A percentile compares a stretch with the other conserved stretches of the same genome.
Evolutionary conservation across 2,113 vertebrate genomes (phyloP).

Genomic region (Taurulus bubalis): DNA sequence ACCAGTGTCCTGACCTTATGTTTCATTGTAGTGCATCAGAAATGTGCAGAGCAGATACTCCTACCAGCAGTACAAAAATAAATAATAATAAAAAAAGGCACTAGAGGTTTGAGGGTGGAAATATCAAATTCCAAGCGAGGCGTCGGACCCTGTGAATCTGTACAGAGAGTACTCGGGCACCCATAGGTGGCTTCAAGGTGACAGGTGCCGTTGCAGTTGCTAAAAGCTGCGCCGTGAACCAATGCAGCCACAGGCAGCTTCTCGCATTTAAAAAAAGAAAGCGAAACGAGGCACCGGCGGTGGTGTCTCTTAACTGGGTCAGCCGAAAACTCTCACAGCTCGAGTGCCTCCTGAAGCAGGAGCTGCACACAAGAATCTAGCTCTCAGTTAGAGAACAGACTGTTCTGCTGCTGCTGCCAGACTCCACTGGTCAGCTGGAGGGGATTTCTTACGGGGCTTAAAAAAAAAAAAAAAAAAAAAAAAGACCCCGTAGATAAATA

Average conservation of each 20-base stretch:
- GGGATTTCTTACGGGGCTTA: neutral
- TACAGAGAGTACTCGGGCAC: neutral
- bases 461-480: neutral
- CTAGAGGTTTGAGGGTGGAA: neutral
- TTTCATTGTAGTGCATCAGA: neutral
- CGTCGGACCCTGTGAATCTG: neutral
- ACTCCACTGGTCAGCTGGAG: neutral
- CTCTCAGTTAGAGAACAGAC: constrained; percentile 26
- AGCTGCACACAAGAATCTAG: constrained; percentile 15
- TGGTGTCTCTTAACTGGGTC: constrained; percentile 48
- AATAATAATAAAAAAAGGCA: neutral
- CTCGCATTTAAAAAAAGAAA: constrained; percentile 20
- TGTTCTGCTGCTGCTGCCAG: constrained; percentile 23
- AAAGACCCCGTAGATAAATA: neutral
- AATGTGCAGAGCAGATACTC: neutral
- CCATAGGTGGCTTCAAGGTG: constrained; percentile 50
- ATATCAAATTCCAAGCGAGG: neutral
- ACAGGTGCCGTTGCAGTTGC: constrained; percentile 17
- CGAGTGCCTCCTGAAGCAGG: constrained; percentile 1
- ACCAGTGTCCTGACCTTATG: neutral
- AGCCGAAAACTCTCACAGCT: constrained; percentile 16
- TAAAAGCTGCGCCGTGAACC: neutral
- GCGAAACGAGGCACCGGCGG: neutral
- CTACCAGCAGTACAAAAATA: neutral
- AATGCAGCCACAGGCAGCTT: neutral